These are phyloP conservation scores for Geothlypis trichas DNA, from an alignment of 2,113 vertebrate species.

Conservation along the genomic window DNA sequence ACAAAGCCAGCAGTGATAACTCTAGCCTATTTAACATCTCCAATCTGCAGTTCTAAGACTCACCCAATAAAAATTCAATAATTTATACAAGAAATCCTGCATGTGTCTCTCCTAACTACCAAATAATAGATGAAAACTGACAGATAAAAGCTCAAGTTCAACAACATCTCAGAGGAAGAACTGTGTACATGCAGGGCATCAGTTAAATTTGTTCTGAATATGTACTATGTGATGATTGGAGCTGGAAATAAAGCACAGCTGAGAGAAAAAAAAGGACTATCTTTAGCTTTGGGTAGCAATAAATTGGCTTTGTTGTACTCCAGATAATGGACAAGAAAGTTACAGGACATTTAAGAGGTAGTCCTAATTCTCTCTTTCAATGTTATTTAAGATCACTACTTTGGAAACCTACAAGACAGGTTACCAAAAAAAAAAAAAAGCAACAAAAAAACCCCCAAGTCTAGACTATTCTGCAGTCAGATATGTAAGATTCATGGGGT, in stretches of 20 bases:
- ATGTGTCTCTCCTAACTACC: conserved; percentile 30
- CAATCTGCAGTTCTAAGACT: neutral
- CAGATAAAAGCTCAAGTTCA: conserved; percentile 53
- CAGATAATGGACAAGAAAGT: neutral
- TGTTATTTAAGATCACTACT: neutral
- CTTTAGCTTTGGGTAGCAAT: neutral
- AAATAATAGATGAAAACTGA: conserved; percentile 61
- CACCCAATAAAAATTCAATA: conserved; percentile 39
- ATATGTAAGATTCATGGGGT: neutral
- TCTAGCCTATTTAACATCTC: conserved; percentile 7
- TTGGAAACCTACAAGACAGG: neutral
- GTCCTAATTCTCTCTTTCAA: neutral
- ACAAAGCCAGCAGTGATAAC: neutral
- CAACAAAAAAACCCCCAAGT: too few species aligned
- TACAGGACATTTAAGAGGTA: neutral
- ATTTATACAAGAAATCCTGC: conserved; percentile 48
- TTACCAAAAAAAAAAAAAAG: neutral
- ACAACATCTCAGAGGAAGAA: neutral
- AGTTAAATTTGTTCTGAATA: conserved; percentile 11
- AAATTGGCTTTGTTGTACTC: neutral
- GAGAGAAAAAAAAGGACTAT: neutral
- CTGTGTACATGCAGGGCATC: neutral
- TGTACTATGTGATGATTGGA: neutral
- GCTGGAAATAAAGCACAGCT: neutral
- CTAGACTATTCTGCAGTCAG: neutral